These are phyloP conservation scores for Drosophila fulvimacula DNA, from an alignment of 2,888 invertebrate species.

Conservation along the genomic window DNA sequence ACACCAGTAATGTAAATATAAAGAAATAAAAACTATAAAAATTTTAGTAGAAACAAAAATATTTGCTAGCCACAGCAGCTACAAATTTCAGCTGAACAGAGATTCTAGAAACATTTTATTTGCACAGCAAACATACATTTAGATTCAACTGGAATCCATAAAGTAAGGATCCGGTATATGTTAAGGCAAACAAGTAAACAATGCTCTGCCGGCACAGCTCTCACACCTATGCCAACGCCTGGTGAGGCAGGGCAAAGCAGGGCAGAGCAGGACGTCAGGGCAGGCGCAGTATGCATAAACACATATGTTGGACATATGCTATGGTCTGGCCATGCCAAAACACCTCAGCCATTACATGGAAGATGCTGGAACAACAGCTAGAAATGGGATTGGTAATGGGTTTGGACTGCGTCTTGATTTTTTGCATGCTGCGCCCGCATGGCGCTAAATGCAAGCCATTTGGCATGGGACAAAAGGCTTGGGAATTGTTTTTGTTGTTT, in stretches of 20 bases:
- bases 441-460: slow-evolving; percentile 65
- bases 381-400: slow-evolving; percentile 20
- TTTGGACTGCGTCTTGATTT: slow-evolving; percentile 18
- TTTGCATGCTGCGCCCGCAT: slow-evolving; percentile 73
- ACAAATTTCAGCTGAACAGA: too few species aligned
- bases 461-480: slow-evolving; percentile 15
- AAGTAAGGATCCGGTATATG: background rate
- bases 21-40: too few species aligned
- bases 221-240: slow-evolving; percentile 61
- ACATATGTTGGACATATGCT: slow-evolving; percentile 65
- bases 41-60: background rate
- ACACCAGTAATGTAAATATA: too few species aligned
- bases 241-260: slow-evolving; percentile 11
- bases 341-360: slow-evolving; percentile 42
- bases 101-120: background rate
- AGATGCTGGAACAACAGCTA: slow-evolving; percentile 16
- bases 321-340: slow-evolving; percentile 42
- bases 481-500: slow-evolving; percentile 22
- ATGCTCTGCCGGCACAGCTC: background rate
- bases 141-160: background rate
- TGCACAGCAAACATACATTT: background rate
- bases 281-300: background rate
- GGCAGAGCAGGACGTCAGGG: slow-evolving; percentile 14
- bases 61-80: background rate
- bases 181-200: background rate